phyloP scores from a whole-genome alignment of 2,888 invertebrate species.

The Merodon equestris region DNA sequence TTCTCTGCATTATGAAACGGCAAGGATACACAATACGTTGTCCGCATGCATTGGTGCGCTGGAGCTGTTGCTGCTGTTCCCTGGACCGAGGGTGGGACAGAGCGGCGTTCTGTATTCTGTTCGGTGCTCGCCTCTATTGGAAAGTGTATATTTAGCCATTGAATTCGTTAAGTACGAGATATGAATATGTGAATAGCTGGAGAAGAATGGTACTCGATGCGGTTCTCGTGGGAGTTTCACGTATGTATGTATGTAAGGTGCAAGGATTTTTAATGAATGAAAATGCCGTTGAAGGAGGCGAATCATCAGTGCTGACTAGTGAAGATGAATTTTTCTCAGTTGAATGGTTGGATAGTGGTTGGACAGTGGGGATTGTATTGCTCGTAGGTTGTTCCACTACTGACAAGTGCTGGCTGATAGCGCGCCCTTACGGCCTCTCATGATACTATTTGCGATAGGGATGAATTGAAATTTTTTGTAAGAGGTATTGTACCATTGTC shows the following conservation, averaged over 20 bases:
- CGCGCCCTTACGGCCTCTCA: no score
- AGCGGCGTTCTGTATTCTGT: neutral
- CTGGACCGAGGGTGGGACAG: neutral
- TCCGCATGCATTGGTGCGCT: slow-evolving; percentile 15
- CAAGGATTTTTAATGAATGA: slow-evolving; percentile 62
- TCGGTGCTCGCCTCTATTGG: neutral
- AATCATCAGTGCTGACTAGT: slow-evolving; percentile 1
- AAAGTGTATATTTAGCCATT: slow-evolving; percentile 49
- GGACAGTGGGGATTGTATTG: slow-evolving; percentile 35
- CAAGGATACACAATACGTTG: slow-evolving; percentile 14
- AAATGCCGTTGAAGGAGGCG: neutral
- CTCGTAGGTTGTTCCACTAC: no score
- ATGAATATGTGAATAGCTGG: slow-evolving; percentile 63
- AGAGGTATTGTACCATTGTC: no score
- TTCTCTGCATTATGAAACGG: slow-evolving; percentile 41
- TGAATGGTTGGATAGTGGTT: slow-evolving; percentile 64
- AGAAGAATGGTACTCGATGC: slow-evolving; percentile 16
- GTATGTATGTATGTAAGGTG: slow-evolving; percentile 24
- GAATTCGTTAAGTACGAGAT: slow-evolving; percentile 54
- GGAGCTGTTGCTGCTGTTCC: neutral
- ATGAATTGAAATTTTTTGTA: no score
- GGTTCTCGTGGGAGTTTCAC: neutral
- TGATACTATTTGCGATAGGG: no score
- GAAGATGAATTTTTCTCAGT: slow-evolving; percentile 32
- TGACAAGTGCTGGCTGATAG: no score